Evolutionary conservation across 2,113 vertebrate species (phyloP).

Genomic region (Aplodontia rufa): DNA sequence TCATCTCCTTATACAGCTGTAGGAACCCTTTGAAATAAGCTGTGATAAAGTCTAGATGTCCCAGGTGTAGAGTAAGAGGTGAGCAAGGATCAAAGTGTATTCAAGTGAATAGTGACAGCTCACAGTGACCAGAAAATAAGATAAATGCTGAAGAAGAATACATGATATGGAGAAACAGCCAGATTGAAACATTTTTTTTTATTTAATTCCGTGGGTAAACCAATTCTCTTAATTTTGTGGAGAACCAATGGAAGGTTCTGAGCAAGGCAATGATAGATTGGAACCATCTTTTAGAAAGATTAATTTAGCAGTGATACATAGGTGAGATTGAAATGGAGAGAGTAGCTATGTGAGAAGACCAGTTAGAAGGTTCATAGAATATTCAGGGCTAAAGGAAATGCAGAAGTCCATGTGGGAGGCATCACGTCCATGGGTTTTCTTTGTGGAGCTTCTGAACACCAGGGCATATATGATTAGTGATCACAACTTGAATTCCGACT

Average conservation of each 20-base stretch:
- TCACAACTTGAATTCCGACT: not conserved
- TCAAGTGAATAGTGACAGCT: not conserved
- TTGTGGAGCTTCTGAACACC: not conserved
- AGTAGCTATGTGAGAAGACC: not conserved
- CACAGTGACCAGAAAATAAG: not conserved
- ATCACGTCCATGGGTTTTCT: not conserved
- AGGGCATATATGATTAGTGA: too few relatives aligned
- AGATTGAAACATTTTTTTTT: not conserved
- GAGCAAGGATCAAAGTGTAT: not conserved
- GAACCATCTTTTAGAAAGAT: not conserved
- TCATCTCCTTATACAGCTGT: not conserved
- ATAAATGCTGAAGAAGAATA: not conserved
- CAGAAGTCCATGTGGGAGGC: not conserved
- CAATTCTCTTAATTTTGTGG: too few relatives aligned
- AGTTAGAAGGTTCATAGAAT: not conserved
- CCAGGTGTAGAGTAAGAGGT: not conserved
- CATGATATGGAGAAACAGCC: not conserved
- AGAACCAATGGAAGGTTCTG: not conserved
- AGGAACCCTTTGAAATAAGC: not conserved
- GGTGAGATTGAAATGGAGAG: not conserved
- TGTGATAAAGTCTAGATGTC: not conserved
- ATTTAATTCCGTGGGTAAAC: constrained; percentile 19
- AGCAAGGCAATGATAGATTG: not conserved
- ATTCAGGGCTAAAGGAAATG: not conserved
- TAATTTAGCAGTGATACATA: not conserved